Base-by-base conservation (phyloP, 2,797 vertebrate genomes). In the Lacerta viridis region DNA sequence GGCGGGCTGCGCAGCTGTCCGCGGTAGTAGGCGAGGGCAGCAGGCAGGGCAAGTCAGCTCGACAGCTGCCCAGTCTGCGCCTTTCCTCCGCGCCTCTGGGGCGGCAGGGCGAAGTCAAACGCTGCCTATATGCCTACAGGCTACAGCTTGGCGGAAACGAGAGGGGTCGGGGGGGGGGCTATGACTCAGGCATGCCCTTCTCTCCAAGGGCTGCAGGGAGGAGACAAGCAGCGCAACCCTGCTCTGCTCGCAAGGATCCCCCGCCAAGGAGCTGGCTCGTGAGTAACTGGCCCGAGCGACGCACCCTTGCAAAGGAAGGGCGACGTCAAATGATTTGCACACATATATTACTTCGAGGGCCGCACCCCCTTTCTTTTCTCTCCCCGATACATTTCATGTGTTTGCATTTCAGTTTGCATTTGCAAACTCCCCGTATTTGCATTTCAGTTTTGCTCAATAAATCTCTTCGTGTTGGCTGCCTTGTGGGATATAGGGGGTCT, bases 1-100 rank as follows among this genome's bases (percentile, higher is more conserved):
- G 55, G 68, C 18, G 74, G 66, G 76, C 87, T 66, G 15, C 72
- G 85, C 88, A 91, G 85, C 78, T 74, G 78, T 74, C 50, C 50
- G 50, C 46, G 46, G 27, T 5, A 29, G 36, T 33, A 41, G 66
- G 46, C 43, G 80, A 36, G n/a, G 23, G 17, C 36, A 74, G 78
- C 25, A 74, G 78, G 46, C 68, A 23, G 23, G 61, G 20, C 61
- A 64, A 64, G 61, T 13, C 13, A 68, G 66, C 66, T 68, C 66
- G 27, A 8, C 20, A 27, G 66, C 66, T 27, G 66, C 6, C 66
- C 20, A 9, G 20, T 68, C 66, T 27, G 64, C 20, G 13, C 50
- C 13, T 55, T 55, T 50, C 11, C 46, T 13, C 46, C 46, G 46
- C 46, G 46, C 46, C 46, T 3, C 50, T 55, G 50, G 50, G 50